A percentile compares a stretch with the other conserved stretches of the same genome.
Evolutionary conservation across 1,140 invertebrate genomes (phyloP).

Genomic region (Lepidurus arcticus): DNA sequence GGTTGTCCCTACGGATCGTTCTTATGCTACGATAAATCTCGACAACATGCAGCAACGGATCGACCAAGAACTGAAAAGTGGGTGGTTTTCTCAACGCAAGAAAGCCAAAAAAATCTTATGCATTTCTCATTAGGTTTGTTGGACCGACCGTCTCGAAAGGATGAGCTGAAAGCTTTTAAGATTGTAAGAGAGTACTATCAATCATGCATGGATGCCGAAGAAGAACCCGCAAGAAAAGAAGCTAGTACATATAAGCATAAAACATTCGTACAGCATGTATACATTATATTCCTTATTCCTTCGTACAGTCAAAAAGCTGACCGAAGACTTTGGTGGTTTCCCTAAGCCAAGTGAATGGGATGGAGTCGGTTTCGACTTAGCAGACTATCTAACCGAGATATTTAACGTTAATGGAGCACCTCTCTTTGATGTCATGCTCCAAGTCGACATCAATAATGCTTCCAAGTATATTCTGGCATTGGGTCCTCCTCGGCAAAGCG

Average conservation of each 20-base stretch:
- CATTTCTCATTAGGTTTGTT: slow-evolving; percentile 24
- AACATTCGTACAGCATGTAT: neutral
- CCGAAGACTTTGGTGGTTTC: slow-evolving; percentile 10
- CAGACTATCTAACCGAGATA: slow-evolving; percentile 24
- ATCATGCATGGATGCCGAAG: slow-evolving; percentile 28
- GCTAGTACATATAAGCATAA: slow-evolving; percentile 10
- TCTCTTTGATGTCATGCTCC: slow-evolving; percentile 47
- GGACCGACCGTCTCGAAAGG: slow-evolving; percentile 23
- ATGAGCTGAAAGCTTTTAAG: slow-evolving; percentile 29
- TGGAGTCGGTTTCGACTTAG: slow-evolving; percentile 25
- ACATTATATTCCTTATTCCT: neutral
- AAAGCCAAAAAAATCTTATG: too few species aligned
- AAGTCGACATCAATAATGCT: slow-evolving; percentile 41
- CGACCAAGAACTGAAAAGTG: slow-evolving; percentile 33
- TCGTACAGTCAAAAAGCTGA: slow-evolving; percentile 27
- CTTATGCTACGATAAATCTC: slow-evolving; percentile 24
- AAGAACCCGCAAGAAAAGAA: slow-evolving; percentile 27
- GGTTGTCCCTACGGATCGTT: neutral
- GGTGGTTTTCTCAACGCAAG: too few species aligned
- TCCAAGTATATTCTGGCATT: slow-evolving; percentile 40
- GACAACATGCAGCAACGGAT: slow-evolving; percentile 28
- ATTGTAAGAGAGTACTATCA: slow-evolving; percentile 29
- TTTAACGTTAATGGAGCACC: slow-evolving; percentile 45
- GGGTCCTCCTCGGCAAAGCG: slow-evolving; percentile 40
- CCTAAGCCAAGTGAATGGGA: slow-evolving; percentile 14